A percentile compares a stretch with the other conserved stretches of the same genome.
Evolutionary conservation across 2,797 vertebrate species (phyloP).

Genomic region (Percopsis omiscomaycus): DNA sequence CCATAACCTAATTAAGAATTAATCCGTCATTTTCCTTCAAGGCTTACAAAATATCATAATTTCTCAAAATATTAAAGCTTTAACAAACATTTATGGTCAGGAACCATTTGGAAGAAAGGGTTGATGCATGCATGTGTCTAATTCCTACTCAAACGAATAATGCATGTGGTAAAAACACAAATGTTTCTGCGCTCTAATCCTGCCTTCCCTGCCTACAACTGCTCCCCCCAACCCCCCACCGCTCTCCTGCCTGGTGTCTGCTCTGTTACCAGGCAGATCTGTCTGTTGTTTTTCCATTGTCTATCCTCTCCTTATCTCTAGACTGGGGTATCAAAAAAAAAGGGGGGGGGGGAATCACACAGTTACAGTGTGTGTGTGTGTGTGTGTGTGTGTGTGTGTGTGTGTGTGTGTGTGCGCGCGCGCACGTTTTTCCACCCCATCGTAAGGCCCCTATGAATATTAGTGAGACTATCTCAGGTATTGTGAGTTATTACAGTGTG

Average conservation of each 20-base stretch:
- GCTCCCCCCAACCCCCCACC: constrained; percentile 19
- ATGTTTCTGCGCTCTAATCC: constrained; percentile 35
- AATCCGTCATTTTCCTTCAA: too few species aligned
- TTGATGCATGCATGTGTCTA: constrained; percentile 4
- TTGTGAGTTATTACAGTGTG: constrained; percentile 61
- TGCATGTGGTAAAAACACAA: constrained; percentile 23
- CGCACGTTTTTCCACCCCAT: constrained; percentile 14
- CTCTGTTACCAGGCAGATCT: constrained; percentile 71
- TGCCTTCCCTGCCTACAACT: constrained; percentile 29
- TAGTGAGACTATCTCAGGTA: constrained; percentile 41
- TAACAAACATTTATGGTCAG: too few species aligned
- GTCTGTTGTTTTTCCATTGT: constrained; percentile 20
- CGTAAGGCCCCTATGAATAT: constrained; percentile 44
- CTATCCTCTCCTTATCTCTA: constrained; percentile 50
- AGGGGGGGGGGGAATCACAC: too few species aligned
- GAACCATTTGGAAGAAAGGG: too few species aligned
- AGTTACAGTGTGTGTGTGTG: neutral
- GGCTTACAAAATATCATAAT: too few species aligned
- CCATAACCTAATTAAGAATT: too few species aligned
- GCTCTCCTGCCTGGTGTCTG: constrained; percentile 50
- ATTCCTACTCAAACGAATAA: constrained; percentile 46
- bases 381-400: constrained; percentile 4
- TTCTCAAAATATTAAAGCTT: too few species aligned
- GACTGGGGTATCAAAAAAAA: neutral
- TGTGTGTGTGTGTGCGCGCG: constrained; percentile 6